Percentiles rank a stretch among this genome's conserved stretches.
Evolutionary conservation across 2,113 vertebrate species (phyloP).

Genomic region (Glaucomys volans): DNA sequence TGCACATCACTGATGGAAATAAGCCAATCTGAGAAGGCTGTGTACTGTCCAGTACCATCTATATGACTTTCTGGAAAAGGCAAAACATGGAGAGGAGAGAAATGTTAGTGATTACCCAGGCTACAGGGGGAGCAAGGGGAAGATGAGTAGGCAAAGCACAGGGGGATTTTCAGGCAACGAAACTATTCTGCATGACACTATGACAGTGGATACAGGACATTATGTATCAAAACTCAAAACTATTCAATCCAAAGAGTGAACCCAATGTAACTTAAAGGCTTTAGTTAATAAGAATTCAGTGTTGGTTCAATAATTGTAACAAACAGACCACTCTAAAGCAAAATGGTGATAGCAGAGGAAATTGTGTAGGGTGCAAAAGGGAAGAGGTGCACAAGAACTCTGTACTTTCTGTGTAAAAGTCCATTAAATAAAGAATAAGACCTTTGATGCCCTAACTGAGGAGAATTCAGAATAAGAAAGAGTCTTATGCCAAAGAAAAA

Average conservation of each 20-base stretch:
- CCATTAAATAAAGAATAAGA: not conserved
- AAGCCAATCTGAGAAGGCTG: not conserved
- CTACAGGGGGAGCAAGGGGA: fast-evolving
- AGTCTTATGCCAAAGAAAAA: not conserved
- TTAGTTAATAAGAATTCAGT: not conserved
- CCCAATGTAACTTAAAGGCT: fast-evolving
- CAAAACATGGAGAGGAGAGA: not conserved
- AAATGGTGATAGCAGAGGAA: not conserved
- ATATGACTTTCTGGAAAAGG: not conserved
- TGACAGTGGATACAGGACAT: fast-evolving
- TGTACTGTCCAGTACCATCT: not conserved
- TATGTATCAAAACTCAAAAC: not conserved
- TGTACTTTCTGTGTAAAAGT: not conserved
- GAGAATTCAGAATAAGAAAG: not conserved
- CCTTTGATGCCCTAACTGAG: not conserved
- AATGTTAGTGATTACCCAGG: not conserved
- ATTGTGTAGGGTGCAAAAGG: not conserved
- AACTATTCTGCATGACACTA: not conserved
- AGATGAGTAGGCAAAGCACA: not conserved
- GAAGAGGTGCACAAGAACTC: no score
- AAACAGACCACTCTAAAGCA: no score
- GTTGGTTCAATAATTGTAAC: not conserved
- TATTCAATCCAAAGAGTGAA: not conserved
- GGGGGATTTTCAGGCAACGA: no score
- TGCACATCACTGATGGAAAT: not conserved